Conservation (phyloP, 2,113 vertebrate genomes). For the Neotragus moschatus region DNA sequence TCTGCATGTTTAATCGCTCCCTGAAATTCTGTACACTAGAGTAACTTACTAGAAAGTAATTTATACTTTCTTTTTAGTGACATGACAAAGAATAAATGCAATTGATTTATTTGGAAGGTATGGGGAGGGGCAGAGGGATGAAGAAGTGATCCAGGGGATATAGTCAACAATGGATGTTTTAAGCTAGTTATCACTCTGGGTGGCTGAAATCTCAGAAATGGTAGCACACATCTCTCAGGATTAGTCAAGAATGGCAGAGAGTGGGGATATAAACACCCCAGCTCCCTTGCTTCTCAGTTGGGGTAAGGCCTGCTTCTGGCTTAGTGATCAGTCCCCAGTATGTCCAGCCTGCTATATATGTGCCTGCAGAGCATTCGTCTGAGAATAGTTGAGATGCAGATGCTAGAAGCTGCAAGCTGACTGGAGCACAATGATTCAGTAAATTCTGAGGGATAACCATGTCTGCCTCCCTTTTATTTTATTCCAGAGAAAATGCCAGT, state of each 20-base stretch:
- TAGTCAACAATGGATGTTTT: background rate
- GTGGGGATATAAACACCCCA: background rate
- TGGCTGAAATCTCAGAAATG: background rate
- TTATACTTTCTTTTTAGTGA: background rate
- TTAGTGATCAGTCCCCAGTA: background rate
- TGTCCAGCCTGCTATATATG: background rate
- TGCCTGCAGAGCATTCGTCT: background rate
- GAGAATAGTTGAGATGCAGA: background rate
- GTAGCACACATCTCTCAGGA: background rate
- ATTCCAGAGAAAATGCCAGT: background rate
- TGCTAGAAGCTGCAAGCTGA: background rate
- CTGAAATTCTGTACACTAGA: background rate
- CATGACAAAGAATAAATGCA: background rate
- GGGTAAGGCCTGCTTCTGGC: background rate
- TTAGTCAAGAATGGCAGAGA: background rate
- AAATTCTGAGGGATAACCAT: background rate
- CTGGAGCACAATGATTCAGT: background rate
- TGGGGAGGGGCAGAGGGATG: background rate
- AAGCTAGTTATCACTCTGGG: background rate
- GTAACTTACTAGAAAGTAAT: background rate
- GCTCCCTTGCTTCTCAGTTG: background rate
- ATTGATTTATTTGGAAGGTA: background rate
- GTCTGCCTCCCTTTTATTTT: background rate
- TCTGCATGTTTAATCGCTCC: background rate
- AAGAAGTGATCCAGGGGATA: background rate